Percentiles rank a stretch among this genome's conserved stretches.
Conservation (phyloP, 1,140 invertebrate genomes). For the Diorhabda carinulata region DNA sequence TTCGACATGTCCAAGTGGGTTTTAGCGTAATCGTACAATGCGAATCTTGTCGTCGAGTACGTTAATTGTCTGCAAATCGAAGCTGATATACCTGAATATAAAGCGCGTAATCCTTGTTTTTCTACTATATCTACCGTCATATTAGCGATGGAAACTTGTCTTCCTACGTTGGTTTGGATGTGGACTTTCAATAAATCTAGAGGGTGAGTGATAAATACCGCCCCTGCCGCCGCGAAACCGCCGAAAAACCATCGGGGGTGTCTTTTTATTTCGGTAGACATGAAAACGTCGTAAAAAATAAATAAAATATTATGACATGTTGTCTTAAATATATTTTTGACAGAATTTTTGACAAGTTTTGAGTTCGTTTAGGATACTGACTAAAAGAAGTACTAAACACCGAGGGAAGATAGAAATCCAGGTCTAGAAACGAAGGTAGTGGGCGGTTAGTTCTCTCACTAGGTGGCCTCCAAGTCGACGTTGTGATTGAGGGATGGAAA, state of each 20-base stretch:
- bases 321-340: too few relatives aligned
- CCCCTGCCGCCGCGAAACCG: conserved; percentile 87
- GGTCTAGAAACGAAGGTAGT: too few relatives aligned
- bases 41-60: conserved; percentile 96
- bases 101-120: conserved; percentile 72
- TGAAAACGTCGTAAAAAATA: too few relatives aligned
- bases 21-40: conserved; percentile 86
- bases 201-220: conserved; percentile 95
- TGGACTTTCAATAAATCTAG: conserved; percentile 96
- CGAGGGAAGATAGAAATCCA: too few relatives aligned
- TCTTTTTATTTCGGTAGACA: conserved; percentile 22
- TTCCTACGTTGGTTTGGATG: conserved; percentile 92
- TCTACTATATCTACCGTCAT: conserved; percentile 71
- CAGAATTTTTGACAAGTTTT: too few relatives aligned
- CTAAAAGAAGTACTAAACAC: too few relatives aligned
- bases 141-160: conserved; percentile 66
- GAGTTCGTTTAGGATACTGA: too few relatives aligned
- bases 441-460: too few relatives aligned
- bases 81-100: conserved; percentile 96
- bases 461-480: too few relatives aligned
- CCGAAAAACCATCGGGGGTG: conserved; percentile 90
- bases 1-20: conserved; percentile 49
- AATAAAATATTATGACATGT: too few relatives aligned
- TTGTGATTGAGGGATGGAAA: too few relatives aligned
- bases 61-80: conserved; percentile 91